Percentiles rank a stretch among this genome's conserved stretches.
Evolutionary conservation across 2,797 vertebrate genomes (phyloP).

Genomic region (Enteromius anoplus): DNA sequence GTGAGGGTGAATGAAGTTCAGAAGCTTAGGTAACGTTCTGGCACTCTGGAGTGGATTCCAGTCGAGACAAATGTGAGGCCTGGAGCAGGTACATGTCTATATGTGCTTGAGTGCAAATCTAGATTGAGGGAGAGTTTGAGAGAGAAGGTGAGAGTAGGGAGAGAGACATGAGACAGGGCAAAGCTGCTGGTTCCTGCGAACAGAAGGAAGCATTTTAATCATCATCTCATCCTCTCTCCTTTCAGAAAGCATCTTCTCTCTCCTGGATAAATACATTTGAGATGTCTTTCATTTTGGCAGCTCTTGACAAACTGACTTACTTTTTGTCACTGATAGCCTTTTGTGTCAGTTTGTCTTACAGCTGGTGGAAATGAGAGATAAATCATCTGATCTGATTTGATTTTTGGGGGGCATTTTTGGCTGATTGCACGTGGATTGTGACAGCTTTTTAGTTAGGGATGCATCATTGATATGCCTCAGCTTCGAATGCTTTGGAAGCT

Average conservation of each 20-base stretch:
- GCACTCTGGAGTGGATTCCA: constrained; percentile 74
- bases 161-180: constrained; percentile 20
- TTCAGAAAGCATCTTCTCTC: constrained; percentile 19
- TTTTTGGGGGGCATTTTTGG: constrained; percentile 34
- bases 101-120: constrained; percentile 62
- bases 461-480: constrained; percentile 58
- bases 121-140: constrained; percentile 41
- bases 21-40: constrained; percentile 71
- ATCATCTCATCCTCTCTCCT: constrained; percentile 31
- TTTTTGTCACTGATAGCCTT: constrained; percentile 71
- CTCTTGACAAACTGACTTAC: constrained; percentile 72
- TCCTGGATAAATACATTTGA: constrained; percentile 50
- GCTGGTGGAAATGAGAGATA: constrained; percentile 70
- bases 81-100: constrained; percentile 76
- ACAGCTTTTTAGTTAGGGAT: constrained; percentile 49
- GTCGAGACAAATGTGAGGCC: constrained; percentile 67
- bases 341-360: constrained; percentile 70
- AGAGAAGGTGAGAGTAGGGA: constrained; percentile 31
- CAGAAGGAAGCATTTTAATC: constrained; percentile 3
- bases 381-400: constrained; percentile 30
- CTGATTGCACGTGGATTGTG: constrained; percentile 47
- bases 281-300: constrained; percentile 72
- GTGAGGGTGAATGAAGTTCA: constrained; percentile 67
- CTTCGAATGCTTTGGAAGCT: constrained; percentile 54
- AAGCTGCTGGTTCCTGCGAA: constrained; percentile 35